A percentile compares a stretch with the other conserved stretches of the same genome.
Evolutionary conservation across 2,113 vertebrate genomes (phyloP).

Genomic region (Toxotes jaculatrix): DNA sequence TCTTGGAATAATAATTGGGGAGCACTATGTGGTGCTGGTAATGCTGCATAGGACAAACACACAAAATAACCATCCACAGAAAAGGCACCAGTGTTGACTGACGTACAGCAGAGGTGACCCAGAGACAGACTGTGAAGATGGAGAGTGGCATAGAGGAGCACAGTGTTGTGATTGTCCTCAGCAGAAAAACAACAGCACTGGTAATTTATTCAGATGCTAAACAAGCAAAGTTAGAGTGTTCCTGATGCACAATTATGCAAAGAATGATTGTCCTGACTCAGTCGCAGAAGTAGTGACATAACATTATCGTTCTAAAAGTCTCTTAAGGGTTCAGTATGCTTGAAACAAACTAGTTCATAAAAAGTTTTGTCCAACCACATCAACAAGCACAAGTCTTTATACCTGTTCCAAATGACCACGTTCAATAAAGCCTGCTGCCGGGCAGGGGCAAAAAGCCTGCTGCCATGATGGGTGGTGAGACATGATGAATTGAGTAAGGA

Average conservation of each 20-base stretch:
- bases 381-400: no score
- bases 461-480: no score
- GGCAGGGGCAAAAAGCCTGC: no score
- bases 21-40: not conserved
- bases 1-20: constrained; percentile 2
- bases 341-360: not conserved
- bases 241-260: not conserved
- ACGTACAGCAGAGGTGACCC: not conserved
- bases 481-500: no score
- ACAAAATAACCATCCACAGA: not conserved
- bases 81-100: not conserved
- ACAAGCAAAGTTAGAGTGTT: not conserved
- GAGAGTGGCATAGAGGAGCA: not conserved
- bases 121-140: not conserved
- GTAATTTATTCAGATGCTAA: not conserved
- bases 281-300: not conserved
- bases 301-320: not conserved
- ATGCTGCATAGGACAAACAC: not conserved
- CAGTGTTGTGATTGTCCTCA: not conserved
- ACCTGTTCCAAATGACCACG: no score
- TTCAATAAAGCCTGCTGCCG: no score
- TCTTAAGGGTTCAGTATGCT: no score
- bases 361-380: no score
- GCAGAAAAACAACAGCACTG: not conserved
- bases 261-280: not conserved